These are phyloP conservation scores for Dynastes grantii DNA, from an alignment of 2,888 invertebrate genomes.

Conservation along the genomic window DNA sequence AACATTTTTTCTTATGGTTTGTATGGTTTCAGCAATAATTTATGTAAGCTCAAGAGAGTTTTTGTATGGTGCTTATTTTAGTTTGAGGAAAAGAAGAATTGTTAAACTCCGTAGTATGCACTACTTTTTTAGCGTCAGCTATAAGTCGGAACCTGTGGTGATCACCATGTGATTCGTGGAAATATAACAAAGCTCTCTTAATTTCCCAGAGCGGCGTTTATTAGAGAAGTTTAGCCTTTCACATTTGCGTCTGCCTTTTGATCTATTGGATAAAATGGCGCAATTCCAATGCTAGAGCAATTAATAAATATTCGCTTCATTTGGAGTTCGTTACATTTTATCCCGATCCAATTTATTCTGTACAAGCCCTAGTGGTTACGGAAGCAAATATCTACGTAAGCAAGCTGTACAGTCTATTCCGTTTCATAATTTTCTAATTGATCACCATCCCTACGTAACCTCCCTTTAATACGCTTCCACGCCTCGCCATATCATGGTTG, in stretches of 20 bases:
- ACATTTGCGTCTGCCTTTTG: background rate
- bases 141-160: background rate
- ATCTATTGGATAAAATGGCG: background rate
- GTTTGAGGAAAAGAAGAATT: no score
- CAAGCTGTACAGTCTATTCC: background rate
- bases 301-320: conserved; percentile 3
- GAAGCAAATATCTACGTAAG: background rate
- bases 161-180: background rate
- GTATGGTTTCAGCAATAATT: no score
- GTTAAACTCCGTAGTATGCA: background rate
- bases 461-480: background rate
- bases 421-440: conserved; percentile 16
- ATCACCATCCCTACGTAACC: background rate
- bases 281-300: background rate
- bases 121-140: background rate
- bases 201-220: background rate
- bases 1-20: no score
- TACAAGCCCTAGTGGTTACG: background rate
- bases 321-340: background rate
- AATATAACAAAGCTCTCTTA: background rate
- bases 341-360: background rate
- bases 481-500: background rate
- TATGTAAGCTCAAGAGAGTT: no score
- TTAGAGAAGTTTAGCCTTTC: background rate
- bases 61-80: no score